Percentiles rank a stretch among this genome's conserved stretches.
These are phyloP conservation scores for Sinella curviseta DNA, from an alignment of 1,140 invertebrate genomes.

Conservation along the genomic window DNA sequence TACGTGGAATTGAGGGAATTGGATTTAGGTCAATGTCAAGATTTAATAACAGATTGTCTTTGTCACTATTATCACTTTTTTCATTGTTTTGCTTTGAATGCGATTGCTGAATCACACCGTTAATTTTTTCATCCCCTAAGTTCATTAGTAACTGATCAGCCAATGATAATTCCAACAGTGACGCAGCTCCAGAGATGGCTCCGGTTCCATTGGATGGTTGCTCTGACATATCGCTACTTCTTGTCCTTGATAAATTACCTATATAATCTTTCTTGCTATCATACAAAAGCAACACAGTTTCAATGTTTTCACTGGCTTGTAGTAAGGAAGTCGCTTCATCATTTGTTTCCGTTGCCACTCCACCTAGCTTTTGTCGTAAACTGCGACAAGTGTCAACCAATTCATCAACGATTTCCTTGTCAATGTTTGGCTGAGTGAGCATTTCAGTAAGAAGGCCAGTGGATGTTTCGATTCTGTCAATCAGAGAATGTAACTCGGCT, in stretches of 20 bases:
- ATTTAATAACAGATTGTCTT: slow-evolving; percentile 42
- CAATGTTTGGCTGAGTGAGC: slow-evolving; percentile 39
- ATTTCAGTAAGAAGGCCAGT: slow-evolving; percentile 46
- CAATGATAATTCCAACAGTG: slow-evolving; percentile 31
- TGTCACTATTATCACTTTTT: background rate
- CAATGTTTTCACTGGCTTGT: slow-evolving; percentile 48
- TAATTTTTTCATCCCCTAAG: background rate
- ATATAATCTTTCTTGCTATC: slow-evolving; percentile 37
- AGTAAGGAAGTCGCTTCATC: slow-evolving; percentile 45
- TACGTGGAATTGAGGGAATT: background rate
- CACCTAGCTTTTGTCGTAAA: slow-evolving; percentile 41
- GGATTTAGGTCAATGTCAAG: slow-evolving; percentile 40
- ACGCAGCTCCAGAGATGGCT: background rate
- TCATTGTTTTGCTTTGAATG: background rate
- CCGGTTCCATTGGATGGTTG: background rate
- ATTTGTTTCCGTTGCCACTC: slow-evolving; percentile 44
- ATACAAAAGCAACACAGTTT: slow-evolving; percentile 41
- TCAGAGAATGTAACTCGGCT: slow-evolving; percentile 43
- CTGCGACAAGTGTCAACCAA: slow-evolving; percentile 37
- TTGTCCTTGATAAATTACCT: background rate
- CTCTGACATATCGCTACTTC: background rate
- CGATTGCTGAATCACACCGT: background rate
- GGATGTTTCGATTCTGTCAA: slow-evolving; percentile 47
- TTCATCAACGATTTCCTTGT: slow-evolving; percentile 46
- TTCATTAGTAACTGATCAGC: slow-evolving; percentile 44